Percentiles rank a stretch among this genome's conserved stretches.
These are phyloP conservation scores for Micropterix aruncella DNA, from an alignment of 2,888 invertebrate genomes.

Conservation along the genomic window DNA sequence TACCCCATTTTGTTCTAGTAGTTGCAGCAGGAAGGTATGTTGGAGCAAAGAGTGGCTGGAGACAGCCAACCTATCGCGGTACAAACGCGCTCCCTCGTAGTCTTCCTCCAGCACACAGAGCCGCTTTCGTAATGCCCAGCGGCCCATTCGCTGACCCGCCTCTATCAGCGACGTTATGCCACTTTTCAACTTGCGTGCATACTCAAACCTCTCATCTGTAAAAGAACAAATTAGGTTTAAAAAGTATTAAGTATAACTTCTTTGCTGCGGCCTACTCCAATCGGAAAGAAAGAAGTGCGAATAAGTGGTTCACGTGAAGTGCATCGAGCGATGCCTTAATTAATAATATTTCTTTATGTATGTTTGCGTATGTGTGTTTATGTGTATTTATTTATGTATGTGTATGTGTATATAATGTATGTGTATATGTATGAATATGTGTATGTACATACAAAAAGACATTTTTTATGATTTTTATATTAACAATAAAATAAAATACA, in stretches of 20 bases:
- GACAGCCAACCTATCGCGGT: conserved; percentile 81
- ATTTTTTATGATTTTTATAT: no score
- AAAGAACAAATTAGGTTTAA: conserved; percentile 6
- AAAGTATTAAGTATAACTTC: conserved; percentile 1
- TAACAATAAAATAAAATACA: no score
- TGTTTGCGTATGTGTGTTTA: no score
- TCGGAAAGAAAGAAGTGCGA: neutral
- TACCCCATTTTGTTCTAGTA: conserved; percentile 69
- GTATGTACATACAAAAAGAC: no score
- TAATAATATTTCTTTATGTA: no score
- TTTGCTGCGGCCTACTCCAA: conserved; percentile 1
- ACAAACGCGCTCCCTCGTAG: conserved; percentile 78
- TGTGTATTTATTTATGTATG: no score
- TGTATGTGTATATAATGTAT: no score
- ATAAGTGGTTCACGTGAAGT: no score
- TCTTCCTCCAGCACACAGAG: conserved; percentile 88
- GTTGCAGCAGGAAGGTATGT: conserved; percentile 56
- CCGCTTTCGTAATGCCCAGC: conserved; percentile 81
- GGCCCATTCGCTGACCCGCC: conserved; percentile 80
- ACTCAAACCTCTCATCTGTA: conserved; percentile 83
- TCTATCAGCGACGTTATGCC: conserved; percentile 71
- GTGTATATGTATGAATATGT: no score
- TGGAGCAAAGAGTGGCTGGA: conserved; percentile 64
- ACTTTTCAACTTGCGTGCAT: conserved; percentile 79
- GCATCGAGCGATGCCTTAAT: no score